A percentile compares a stretch with the other conserved stretches of the same genome.
Evolutionary conservation across 2,113 vertebrate genomes (phyloP).

Genomic region (Ptilonorhynchus violaceus): DNA sequence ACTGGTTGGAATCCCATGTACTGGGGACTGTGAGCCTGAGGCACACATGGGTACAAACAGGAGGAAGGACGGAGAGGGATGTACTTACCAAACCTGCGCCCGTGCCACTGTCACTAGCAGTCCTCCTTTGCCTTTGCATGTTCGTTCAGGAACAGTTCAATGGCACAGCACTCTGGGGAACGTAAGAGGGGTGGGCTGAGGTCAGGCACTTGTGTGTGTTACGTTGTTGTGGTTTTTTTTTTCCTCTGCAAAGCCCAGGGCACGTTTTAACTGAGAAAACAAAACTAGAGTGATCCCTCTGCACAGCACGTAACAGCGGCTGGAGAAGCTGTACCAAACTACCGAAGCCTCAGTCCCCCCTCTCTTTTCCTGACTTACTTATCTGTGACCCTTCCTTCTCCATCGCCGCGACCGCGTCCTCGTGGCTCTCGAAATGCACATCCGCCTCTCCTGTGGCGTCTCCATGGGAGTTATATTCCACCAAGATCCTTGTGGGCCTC

Average conservation of each 20-base stretch:
- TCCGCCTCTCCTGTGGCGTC: slow-evolving; percentile 80
- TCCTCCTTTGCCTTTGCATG: slow-evolving; percentile 53
- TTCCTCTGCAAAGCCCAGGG: neutral
- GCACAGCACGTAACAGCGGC: neutral
- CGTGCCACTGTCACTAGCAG: neutral
- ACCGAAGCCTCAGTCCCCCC: neutral
- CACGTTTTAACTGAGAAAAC: rapidly evolving
- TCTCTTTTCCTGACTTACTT: slow-evolving; percentile 69
- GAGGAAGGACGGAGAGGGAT: no score
- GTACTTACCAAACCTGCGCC: neutral
- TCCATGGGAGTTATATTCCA: slow-evolving; percentile 82
- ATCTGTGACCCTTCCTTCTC: slow-evolving; percentile 82
- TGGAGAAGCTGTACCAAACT: neutral
- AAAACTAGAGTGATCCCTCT: rapidly evolving
- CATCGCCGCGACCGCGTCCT: slow-evolving; percentile 83
- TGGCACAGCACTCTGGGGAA: slow-evolving; percentile 77
- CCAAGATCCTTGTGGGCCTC: slow-evolving; percentile 76
- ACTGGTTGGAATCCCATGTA: rapidly evolving
- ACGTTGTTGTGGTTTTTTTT: rapidly evolving
- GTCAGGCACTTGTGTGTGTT: rapidly evolving
- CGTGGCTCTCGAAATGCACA: slow-evolving; percentile 79
- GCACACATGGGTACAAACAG: rapidly evolving
- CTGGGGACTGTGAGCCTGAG: rapidly evolving
- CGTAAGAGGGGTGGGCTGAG: neutral
- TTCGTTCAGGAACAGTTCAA: slow-evolving; percentile 89